Conservation (phyloP, 2,888 invertebrate genomes). For the Girardia tigrina region DNA sequence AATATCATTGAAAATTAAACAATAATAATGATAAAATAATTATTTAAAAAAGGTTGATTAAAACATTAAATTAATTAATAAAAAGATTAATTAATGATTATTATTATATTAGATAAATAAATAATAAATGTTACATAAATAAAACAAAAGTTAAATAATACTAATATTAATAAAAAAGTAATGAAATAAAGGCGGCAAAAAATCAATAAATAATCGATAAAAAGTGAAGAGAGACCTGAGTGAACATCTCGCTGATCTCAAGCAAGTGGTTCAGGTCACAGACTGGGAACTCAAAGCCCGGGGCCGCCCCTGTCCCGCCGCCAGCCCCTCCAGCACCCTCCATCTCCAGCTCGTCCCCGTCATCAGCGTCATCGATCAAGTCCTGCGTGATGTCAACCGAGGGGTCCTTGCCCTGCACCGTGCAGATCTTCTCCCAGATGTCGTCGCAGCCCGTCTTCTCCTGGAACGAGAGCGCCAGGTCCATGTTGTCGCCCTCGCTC, state of each 20-base stretch:
- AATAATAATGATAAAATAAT: too few species aligned
- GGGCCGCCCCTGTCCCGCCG: constrained; percentile 56
- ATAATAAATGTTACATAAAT: too few species aligned
- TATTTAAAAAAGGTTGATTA: too few species aligned
- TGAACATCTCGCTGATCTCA: constrained; percentile 68
- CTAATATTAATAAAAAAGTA: too few species aligned
- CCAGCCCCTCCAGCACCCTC: constrained; percentile 26
- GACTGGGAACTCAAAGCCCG: constrained; percentile 80
- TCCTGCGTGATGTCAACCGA: constrained; percentile 85
- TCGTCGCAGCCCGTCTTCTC: constrained; percentile 99
- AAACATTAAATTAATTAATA: too few species aligned
- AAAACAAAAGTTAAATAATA: too few species aligned
- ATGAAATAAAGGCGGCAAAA: too few species aligned
- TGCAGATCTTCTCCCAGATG: constrained; percentile 99
- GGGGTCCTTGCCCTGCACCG: constrained; percentile 96
- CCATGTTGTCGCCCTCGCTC: constrained; percentile 98
- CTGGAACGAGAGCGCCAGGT: constrained; percentile 96
- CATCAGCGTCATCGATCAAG: constrained; percentile 44
- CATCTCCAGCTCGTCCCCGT: constrained; percentile 76
- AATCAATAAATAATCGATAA: too few species aligned
- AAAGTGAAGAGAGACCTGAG: too few species aligned
- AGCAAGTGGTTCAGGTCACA: constrained; percentile 82
- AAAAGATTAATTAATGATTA: too few species aligned
- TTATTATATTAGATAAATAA: too few species aligned
- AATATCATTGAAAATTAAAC: too few species aligned